phyloP scores from a whole-genome alignment of 2,888 invertebrate genomes.

The Alviniconcha strummeri region DNA sequence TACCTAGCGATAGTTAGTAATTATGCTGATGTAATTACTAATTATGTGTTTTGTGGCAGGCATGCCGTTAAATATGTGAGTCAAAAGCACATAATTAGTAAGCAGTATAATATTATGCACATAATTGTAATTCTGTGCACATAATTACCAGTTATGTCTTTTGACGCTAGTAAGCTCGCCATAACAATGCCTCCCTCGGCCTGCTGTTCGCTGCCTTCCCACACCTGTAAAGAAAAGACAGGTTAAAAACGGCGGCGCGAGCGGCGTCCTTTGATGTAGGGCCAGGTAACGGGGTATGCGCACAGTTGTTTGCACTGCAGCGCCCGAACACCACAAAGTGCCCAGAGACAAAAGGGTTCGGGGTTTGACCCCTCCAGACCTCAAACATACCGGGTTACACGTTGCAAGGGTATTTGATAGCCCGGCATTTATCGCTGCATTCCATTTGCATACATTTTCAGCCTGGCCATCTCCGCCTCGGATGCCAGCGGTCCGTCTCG shows the following conservation, averaged over 20 bases:
- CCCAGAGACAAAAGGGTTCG: not conserved
- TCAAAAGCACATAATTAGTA: too few species aligned
- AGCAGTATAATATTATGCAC: too few species aligned
- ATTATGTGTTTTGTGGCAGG: too few species aligned
- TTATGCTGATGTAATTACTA: too few species aligned
- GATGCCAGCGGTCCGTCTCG: too few species aligned
- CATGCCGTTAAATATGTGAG: too few species aligned
- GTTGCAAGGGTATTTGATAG: not conserved
- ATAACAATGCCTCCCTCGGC: too few species aligned
- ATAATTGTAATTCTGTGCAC: too few species aligned
- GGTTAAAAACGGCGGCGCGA: not conserved
- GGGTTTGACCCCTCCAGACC: not conserved
- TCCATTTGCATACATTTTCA: conserved; percentile 5
- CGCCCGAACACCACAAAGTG: not conserved
- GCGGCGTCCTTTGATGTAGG: conserved; percentile 15
- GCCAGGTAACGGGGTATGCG: not conserved
- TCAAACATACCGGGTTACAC: conserved; percentile 4
- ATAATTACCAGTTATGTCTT: too few species aligned
- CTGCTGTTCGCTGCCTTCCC: not conserved
- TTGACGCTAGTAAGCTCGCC: too few species aligned
- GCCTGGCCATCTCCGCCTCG: too few species aligned
- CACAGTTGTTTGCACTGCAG: conserved; percentile 11
- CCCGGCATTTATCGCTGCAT: conserved; percentile 13
- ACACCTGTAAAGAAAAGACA: conserved; percentile 4
- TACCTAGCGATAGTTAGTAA: too few species aligned